Conservation (phyloP, 2,113 vertebrate species). For the Notarius quadriscutis region DNA sequence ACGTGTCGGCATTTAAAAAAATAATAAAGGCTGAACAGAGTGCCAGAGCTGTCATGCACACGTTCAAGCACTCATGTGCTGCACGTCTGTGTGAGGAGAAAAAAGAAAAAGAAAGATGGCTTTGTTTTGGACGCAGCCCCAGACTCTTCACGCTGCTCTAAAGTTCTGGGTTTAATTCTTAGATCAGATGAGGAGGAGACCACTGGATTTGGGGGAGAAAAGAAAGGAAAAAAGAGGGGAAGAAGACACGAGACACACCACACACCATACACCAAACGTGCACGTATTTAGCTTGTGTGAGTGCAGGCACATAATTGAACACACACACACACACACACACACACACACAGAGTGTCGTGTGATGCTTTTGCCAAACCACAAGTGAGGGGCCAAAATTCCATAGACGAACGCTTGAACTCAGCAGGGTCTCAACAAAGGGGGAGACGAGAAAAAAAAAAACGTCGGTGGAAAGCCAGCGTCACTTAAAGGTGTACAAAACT, state of each 20-base stretch:
- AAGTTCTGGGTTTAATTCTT: slow-evolving; percentile 83
- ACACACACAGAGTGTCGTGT: slow-evolving; percentile 63
- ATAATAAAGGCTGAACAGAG: neutral
- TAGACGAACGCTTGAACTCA: slow-evolving; percentile 78
- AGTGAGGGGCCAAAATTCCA: slow-evolving; percentile 81
- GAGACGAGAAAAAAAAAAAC: slow-evolving; percentile 16
- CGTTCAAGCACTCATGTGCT: slow-evolving; percentile 50
- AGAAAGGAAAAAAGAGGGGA: neutral
- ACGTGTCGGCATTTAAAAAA: slow-evolving; percentile 36
- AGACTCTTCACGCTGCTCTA: slow-evolving; percentile 63
- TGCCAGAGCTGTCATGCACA: slow-evolving; percentile 45
- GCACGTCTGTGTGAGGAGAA: slow-evolving; percentile 43
- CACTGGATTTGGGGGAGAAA: slow-evolving; percentile 75
- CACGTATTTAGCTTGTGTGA: slow-evolving; percentile 14
- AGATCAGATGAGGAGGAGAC: slow-evolving; percentile 80
- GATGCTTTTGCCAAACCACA: slow-evolving; percentile 84
- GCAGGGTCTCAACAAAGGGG: slow-evolving; percentile 62
- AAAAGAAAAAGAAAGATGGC: slow-evolving; percentile 40
- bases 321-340: slow-evolving; percentile 41
- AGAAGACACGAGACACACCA: slow-evolving; percentile 25
- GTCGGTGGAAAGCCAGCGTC: slow-evolving; percentile 60
- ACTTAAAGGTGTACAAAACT: slow-evolving; percentile 58
- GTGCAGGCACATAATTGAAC: slow-evolving; percentile 20
- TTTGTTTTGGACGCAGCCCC: slow-evolving; percentile 67
- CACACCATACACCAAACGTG: slow-evolving; percentile 8